These are phyloP conservation scores for Oedothorax gibbosus DNA, from an alignment of 1,140 invertebrate genomes.

Conservation along the genomic window DNA sequence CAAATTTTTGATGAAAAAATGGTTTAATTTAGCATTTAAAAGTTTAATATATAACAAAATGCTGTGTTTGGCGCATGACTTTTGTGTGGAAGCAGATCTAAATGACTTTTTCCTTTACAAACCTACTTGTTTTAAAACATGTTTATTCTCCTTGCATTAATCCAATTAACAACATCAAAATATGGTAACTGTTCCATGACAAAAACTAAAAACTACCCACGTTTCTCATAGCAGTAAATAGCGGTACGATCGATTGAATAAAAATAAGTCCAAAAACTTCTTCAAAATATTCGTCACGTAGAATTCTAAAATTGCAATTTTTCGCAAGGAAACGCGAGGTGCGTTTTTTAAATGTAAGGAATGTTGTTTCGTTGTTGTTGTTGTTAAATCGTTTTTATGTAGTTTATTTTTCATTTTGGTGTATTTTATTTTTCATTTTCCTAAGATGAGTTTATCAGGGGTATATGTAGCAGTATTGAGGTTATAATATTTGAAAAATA, in stretches of 20 bases:
- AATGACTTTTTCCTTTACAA: too few species aligned
- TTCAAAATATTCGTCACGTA: constrained; percentile 8
- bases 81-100: too few species aligned
- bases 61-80: too few species aligned
- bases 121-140: too few species aligned
- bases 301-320: constrained; percentile 30
- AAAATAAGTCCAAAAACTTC: constrained; percentile 10
- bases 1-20: too few species aligned
- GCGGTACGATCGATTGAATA: constrained; percentile 24
- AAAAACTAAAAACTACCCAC: too few species aligned
- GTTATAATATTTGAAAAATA: neutral
- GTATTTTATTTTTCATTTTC: neutral
- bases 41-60: too few species aligned
- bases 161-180: too few species aligned
- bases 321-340: constrained; percentile 2
- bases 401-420: neutral
- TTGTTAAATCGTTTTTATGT: neutral
- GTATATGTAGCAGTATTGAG: neutral
- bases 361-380: neutral
- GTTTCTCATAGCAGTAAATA: constrained; percentile 17
- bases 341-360: constrained; percentile 11
- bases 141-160: too few species aligned
- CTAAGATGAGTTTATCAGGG: neutral
- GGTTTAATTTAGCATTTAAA: too few species aligned
- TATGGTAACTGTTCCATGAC: too few species aligned